A percentile compares a stretch with the other conserved stretches of the same genome.
These are phyloP conservation scores for Cyanoderma ruficeps DNA, from an alignment of 2,113 vertebrate genomes.

Conservation along the genomic window DNA sequence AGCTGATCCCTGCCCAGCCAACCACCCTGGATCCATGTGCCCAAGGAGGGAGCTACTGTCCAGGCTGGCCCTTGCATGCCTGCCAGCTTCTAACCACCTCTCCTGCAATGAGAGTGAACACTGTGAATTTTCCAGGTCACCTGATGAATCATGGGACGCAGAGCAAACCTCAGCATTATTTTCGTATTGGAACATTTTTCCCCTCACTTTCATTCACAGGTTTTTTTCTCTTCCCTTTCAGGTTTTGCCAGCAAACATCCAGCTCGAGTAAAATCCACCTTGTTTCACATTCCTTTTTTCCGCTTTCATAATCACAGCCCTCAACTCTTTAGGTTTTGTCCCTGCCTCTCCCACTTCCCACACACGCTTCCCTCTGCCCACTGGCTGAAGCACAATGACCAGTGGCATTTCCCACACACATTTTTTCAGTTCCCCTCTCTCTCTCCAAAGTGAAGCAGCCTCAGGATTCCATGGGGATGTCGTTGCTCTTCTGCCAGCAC, in stretches of 20 bases:
- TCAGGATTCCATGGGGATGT: background rate
- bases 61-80: background rate
- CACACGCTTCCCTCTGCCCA: background rate
- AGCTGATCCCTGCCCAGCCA: background rate
- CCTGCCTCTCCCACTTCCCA: conserved; percentile 29
- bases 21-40: fast-evolving
- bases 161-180: background rate
- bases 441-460: background rate
- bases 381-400: background rate
- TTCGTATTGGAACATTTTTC: background rate
- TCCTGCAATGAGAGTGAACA: fast-evolving
- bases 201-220: background rate
- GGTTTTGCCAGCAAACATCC: background rate
- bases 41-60: background rate
- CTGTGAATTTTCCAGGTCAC: background rate
- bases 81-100: background rate
- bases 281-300: background rate
- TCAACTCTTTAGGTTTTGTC: background rate
- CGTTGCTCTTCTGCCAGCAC: fast-evolving
- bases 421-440: background rate
- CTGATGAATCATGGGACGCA: background rate
- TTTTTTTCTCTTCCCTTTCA: background rate
- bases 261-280: background rate
- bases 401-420: background rate
- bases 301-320: background rate